A percentile compares a stretch with the other conserved stretches of the same genome.
phyloP scores from a whole-genome alignment of 2,113 vertebrate species.

The Pogonocichla stellata region DNA sequence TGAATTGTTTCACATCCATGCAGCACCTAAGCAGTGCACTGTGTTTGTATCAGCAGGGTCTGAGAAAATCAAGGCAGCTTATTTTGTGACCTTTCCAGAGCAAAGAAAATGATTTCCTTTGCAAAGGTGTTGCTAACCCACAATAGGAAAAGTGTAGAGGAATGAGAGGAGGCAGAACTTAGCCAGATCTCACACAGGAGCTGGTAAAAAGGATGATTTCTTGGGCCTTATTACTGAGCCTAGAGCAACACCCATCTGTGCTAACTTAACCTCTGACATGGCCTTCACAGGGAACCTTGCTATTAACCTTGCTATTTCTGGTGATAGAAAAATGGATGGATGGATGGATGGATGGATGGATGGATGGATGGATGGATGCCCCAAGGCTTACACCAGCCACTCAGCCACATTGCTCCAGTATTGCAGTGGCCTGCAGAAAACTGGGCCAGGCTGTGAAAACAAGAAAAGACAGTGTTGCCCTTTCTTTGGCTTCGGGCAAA shows the following conservation, averaged over 20 bases:
- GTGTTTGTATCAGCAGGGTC: neutral
- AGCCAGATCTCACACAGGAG: rapidly evolving
- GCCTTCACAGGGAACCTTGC: neutral
- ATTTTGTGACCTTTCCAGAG: neutral
- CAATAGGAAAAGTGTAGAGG: neutral
- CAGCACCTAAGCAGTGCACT: rapidly evolving
- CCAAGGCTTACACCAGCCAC: neutral
- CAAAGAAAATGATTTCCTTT: neutral
- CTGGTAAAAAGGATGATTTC: neutral
- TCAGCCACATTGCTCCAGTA: neutral
- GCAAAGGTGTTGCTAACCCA: neutral
- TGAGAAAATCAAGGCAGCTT: neutral
- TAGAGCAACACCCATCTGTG: neutral
- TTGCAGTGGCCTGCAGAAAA: neutral
- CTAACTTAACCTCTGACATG: neutral
- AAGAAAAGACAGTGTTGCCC: rapidly evolving
- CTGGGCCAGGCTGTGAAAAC: neutral
- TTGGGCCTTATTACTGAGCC: neutral
- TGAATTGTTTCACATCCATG: neutral
- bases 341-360: no score
- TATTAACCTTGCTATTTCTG: neutral
- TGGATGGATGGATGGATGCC: no score
- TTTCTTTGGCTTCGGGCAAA: neutral
- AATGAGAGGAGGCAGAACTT: neutral
- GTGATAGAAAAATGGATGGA: neutral